These are phyloP conservation scores for Hypanus sabinus DNA, from an alignment of 2,113 vertebrate species.

Conservation along the genomic window DNA sequence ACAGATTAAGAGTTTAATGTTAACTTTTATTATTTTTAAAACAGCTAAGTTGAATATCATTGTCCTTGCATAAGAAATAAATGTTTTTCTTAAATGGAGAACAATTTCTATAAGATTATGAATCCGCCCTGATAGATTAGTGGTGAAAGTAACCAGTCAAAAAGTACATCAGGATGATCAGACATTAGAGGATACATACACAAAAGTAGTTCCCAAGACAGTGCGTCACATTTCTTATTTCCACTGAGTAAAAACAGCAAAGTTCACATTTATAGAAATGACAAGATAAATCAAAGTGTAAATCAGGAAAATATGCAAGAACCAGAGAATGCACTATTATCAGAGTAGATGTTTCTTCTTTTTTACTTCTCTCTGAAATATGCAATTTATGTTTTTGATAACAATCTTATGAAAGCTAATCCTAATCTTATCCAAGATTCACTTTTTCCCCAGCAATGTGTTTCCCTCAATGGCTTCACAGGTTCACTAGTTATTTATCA, in stretches of 20 bases:
- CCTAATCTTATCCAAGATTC: background rate
- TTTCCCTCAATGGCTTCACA: too few relatives aligned
- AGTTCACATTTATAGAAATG: conserved; percentile 25
- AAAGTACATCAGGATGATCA: conserved; percentile 16
- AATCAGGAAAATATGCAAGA: background rate
- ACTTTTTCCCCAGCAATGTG: too few relatives aligned
- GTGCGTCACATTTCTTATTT: conserved; percentile 17
- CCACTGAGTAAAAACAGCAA: conserved; percentile 32
- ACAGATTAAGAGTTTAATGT: conserved; percentile 14
- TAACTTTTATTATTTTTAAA: conserved; percentile 36
- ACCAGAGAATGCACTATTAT: background rate
- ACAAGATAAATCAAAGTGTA: background rate
- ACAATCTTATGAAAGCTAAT: background rate
- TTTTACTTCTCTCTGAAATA: background rate
- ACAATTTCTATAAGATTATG: conserved; percentile 28
- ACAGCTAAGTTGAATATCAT: conserved; percentile 35
- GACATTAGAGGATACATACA: background rate
- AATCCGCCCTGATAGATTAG: background rate
- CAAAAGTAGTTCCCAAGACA: conserved; percentile 18
- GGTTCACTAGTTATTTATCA: background rate
- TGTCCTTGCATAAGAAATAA: conserved; percentile 35
- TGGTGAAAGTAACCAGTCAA: conserved; percentile 25
- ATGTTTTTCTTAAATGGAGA: conserved; percentile 5
- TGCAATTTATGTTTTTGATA: background rate
- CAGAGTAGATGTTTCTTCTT: background rate